A percentile compares a stretch with the other conserved stretches of the same genome.
These are phyloP conservation scores for Siniperca chuatsi DNA, from an alignment of 2,113 vertebrate genomes.

Conservation along the genomic window DNA sequence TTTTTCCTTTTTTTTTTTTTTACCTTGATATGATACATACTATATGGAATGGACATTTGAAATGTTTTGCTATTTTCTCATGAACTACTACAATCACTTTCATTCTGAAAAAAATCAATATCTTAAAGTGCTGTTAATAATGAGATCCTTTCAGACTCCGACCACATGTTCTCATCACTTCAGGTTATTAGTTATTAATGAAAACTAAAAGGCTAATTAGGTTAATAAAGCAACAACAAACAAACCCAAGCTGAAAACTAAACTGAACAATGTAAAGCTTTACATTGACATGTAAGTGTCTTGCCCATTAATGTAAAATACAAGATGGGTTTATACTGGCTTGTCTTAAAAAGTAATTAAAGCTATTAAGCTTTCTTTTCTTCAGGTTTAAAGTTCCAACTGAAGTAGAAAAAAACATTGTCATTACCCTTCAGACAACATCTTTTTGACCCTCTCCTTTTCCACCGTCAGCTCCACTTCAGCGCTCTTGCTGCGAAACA, in stretches of 20 bases:
- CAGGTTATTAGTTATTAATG: not conserved
- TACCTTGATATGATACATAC: not conserved
- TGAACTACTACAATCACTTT: not conserved
- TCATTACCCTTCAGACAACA: conserved; percentile 93
- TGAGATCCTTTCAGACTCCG: not conserved
- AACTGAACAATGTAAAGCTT: not conserved
- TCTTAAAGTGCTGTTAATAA: not conserved
- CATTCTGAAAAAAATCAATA: not conserved
- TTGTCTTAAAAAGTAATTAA: not conserved
- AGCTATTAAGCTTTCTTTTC: not conserved
- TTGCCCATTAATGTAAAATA: not conserved
- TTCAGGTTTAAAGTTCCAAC: not conserved
- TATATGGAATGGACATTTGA: not conserved
- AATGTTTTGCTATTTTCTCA: not conserved
- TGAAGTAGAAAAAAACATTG: not conserved
- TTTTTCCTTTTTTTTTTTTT: not conserved
- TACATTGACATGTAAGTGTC: not conserved
- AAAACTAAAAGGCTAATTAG: not conserved
- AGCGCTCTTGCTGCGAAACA: conserved; percentile 93
- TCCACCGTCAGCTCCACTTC: conserved; percentile 89
- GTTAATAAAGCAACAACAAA: not conserved
- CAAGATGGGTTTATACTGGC: not conserved
- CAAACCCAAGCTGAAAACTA: not conserved
- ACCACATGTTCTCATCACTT: not conserved
- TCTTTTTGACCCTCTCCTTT: conserved; percentile 94